Evolutionary conservation across 1,140 invertebrate species (phyloP).

Genomic region (Drosophila sturtevanti): DNA sequence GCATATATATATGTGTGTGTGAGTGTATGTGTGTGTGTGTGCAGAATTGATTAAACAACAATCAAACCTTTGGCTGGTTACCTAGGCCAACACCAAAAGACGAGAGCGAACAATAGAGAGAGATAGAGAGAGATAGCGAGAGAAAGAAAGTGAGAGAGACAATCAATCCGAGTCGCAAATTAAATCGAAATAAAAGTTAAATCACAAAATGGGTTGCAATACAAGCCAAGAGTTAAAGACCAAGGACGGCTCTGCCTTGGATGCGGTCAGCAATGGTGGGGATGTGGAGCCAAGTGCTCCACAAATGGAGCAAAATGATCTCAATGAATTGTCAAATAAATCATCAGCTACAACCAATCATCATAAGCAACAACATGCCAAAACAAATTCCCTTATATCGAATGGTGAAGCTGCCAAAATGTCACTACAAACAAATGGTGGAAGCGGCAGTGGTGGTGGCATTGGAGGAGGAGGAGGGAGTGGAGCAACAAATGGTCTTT

Average conservation of each 20-base stretch:
- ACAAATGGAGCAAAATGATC: slow-evolving; percentile 45
- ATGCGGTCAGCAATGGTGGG: slow-evolving; percentile 69
- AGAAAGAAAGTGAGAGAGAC: slow-evolving; percentile 23
- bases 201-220: slow-evolving; percentile 73
- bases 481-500: slow-evolving; percentile 72
- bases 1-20: slow-evolving; percentile 7
- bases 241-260: slow-evolving; percentile 70
- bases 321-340: slow-evolving; percentile 38
- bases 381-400: slow-evolving; percentile 80
- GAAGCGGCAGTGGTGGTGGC: slow-evolving; percentile 21
- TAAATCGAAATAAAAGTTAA: slow-evolving; percentile 16
- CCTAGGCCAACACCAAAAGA: slow-evolving; percentile 63
- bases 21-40: slow-evolving; percentile 21
- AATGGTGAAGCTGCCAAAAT: slow-evolving; percentile 71
- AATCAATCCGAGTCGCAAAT: slow-evolving; percentile 21
- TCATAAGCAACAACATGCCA: slow-evolving; percentile 53
- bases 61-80: slow-evolving; percentile 52
- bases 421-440: slow-evolving; percentile 26
- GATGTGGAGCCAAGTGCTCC: slow-evolving; percentile 62
- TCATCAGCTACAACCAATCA: slow-evolving; percentile 67
- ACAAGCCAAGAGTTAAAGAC: slow-evolving; percentile 81
- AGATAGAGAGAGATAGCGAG: background rate
- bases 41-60: slow-evolving; percentile 78
- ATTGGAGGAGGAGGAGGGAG: slow-evolving; percentile 4
- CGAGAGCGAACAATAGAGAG: slow-evolving; percentile 4